Evolutionary conservation across 2,888 invertebrate genomes (phyloP), one percentile per base, ranked within the genome.

Genomic region (Auanema sp.): DNA sequence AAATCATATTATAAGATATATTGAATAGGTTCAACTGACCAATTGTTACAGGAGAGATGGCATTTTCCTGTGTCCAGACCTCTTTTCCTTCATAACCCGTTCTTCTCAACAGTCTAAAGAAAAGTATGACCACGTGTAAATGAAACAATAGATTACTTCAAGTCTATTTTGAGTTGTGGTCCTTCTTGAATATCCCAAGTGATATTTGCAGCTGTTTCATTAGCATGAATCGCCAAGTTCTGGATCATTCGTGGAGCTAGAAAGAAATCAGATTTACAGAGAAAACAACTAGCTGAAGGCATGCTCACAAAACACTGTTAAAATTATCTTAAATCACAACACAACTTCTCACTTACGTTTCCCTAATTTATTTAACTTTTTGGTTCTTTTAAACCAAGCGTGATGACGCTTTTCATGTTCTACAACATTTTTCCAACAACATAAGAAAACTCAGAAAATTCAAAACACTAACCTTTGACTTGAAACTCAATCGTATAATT

Each of bases 231-330:
- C 5, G 60, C 63, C n/a, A 82, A 68, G 53, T 83, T 83, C 52
- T 75, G 68, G 44, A 82, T 79, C 68, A 69, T 79, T 18, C 77
- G 69, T n/a, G 81, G 79, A 2, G 76, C 82, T 82, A 73, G 43
- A 40, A 18, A 43, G 21, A 40, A 50, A 50, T 50, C 18, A 11
- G n/a, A 50, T 50, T 50, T 12, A 50, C 43, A 11, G n/a, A 50
- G 16, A 50, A 50, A 16, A 12, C 8, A 8, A 33, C 4, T 5
- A 33, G 3, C 33, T 5, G 33, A 33, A 3, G 11, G 11, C 47
- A 47, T 8, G 16, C 16, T 47, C 47, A 47, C 47, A 47, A 23
- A 47, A 16, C 23, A 47, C 47, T 47, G 47, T 23, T 47, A 47
- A 18, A n/a, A 8, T 47, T 11, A 18, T 33, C n/a, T 4, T 18